phyloP scores from a whole-genome alignment of 2,113 vertebrate genomes.

The Recurvirostra avosetta region DNA sequence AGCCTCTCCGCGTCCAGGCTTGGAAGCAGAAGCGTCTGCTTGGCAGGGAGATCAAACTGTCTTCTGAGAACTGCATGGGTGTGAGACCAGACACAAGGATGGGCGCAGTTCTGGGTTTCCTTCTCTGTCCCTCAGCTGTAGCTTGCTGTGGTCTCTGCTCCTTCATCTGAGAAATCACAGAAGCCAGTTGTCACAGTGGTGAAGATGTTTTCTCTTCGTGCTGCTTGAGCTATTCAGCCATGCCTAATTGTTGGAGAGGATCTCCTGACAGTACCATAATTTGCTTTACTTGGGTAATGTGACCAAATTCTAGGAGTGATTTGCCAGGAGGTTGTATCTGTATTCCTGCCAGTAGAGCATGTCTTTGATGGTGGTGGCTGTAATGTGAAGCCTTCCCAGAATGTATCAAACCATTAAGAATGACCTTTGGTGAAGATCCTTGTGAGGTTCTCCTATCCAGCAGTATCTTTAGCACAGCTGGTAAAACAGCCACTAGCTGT shows the following conservation, averaged over 20 bases:
- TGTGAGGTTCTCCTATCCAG: not conserved
- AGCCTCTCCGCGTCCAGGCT: not conserved
- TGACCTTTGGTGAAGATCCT: not conserved
- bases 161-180: not conserved
- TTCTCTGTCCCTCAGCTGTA: not conserved
- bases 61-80: conserved; percentile 22
- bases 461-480: not conserved
- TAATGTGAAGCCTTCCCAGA: not conserved
- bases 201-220: not conserved
- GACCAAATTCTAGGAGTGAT: not conserved
- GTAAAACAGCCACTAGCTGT: not conserved
- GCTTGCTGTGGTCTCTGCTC: not conserved
- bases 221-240: not conserved
- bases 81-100: not conserved
- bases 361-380: not conserved
- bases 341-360: not conserved
- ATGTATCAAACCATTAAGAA: not conserved
- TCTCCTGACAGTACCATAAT: not conserved
- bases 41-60: conserved; percentile 33
- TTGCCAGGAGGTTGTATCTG: not conserved
- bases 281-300: not conserved
- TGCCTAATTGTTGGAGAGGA: not conserved
- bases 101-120: not conserved
- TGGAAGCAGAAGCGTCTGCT: not conserved
- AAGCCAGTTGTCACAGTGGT: not conserved